phyloP scores from a whole-genome alignment of 2,888 invertebrate genomes.

The Idaea straminata region DNA sequence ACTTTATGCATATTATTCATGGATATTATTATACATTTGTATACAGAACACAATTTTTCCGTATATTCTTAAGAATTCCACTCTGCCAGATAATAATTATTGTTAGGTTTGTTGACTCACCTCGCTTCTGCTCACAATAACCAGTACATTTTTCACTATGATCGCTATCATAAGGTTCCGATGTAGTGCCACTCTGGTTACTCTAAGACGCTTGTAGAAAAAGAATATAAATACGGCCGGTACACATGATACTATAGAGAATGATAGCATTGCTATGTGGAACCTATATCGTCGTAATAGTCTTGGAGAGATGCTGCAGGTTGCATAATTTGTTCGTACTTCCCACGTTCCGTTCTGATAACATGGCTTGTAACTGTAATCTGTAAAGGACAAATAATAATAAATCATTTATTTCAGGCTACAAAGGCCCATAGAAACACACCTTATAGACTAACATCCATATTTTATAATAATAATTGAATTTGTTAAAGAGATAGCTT shows the following conservation, averaged over 20 bases:
- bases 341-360: constrained; percentile 79
- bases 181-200: constrained; percentile 78
- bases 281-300: constrained; percentile 73
- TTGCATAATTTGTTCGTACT: constrained; percentile 77
- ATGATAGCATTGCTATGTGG: constrained; percentile 73
- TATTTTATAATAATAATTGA: no score
- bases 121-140: constrained; percentile 77
- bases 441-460: no score
- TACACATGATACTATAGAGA: constrained; percentile 74
- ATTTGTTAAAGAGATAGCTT: no score
- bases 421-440: no score
- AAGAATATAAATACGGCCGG: constrained; percentile 81
- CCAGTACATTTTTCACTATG: constrained; percentile 77
- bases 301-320: constrained; percentile 78
- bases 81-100: no score
- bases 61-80: no score
- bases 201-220: constrained; percentile 74
- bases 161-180: constrained; percentile 82
- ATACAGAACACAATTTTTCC: no score
- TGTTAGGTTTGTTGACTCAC: constrained; percentile 45
- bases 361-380: constrained; percentile 80
- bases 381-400: constrained; percentile 56
- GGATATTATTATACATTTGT: no score
- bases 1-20: no score
- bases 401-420: no score